Conservation (phyloP, 2,113 vertebrate species). For the Orthonyx spaldingii region DNA sequence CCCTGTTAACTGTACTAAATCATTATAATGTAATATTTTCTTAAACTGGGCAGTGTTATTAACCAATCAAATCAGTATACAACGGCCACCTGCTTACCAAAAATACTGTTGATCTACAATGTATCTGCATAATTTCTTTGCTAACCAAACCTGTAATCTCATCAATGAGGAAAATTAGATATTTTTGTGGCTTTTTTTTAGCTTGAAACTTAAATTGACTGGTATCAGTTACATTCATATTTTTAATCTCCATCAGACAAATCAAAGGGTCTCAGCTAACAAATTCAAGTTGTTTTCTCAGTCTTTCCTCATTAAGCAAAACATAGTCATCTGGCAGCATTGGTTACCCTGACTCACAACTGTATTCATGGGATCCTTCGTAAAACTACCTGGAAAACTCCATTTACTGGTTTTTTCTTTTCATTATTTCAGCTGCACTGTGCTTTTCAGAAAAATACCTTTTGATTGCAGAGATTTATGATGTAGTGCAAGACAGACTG, state of each 20-base stretch:
- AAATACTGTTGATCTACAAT: not conserved
- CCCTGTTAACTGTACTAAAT: not conserved
- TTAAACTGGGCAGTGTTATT: not conserved
- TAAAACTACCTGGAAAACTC: not conserved
- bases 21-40: not conserved
- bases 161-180: not conserved
- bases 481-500: not conserved
- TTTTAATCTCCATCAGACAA: not conserved
- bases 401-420: not conserved
- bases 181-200: not conserved
- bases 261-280: not conserved
- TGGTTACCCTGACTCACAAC: not conserved
- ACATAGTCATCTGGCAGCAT: not conserved
- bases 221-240: not conserved
- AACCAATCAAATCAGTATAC: not conserved
- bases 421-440: not conserved
- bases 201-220: not conserved
- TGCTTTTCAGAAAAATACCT: not conserved
- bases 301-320: not conserved
- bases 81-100: not conserved
- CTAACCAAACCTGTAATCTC: not conserved
- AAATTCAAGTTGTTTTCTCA: not conserved
- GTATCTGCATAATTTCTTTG: not conserved
- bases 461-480: not conserved
- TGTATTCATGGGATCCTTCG: accelerated